Conservation (phyloP, 2,888 invertebrate genomes). For the Platynereis dumerilii region DNA sequence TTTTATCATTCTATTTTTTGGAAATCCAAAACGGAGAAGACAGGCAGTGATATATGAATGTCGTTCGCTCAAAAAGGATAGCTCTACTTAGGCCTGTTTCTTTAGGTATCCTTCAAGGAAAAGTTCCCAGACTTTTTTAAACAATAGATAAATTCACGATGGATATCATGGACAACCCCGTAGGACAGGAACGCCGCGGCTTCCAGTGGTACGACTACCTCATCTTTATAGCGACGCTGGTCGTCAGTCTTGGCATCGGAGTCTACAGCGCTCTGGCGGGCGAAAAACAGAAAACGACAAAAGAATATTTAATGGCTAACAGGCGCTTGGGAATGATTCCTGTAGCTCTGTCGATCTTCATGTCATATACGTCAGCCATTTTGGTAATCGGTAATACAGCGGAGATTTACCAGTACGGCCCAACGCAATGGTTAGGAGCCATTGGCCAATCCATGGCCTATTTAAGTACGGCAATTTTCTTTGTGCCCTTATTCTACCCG, state of each 20-base stretch:
- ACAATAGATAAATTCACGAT: no score
- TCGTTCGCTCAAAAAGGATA: no score
- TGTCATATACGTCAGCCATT: slow-evolving; percentile 32
- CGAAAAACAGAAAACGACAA: slow-evolving; percentile 23
- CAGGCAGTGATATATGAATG: no score
- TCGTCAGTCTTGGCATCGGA: slow-evolving; percentile 28
- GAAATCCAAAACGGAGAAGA: no score
- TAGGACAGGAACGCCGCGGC: background rate
- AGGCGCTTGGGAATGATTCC: slow-evolving; percentile 22
- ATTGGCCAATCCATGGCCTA: slow-evolving; percentile 21
- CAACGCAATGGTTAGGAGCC: slow-evolving; percentile 18
- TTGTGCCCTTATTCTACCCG: slow-evolving; percentile 19
- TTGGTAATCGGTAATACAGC: slow-evolving; percentile 31
- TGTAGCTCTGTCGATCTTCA: slow-evolving; percentile 31
- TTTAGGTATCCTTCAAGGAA: no score
- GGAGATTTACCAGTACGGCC: slow-evolving; percentile 26
- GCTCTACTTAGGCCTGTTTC: no score
- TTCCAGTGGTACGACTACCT: slow-evolving; percentile 30
- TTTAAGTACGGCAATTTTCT: background rate
- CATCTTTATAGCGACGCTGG: slow-evolving; percentile 23
- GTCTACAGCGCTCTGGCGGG: slow-evolving; percentile 25
- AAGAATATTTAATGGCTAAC: slow-evolving; percentile 30
- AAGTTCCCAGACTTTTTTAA: no score
- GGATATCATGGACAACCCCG: no score
- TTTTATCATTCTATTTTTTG: no score